Evolutionary conservation across 2,113 vertebrate species (phyloP), one percentile per base, ranked within the genome.

Genomic region (Sphyrna mokarran): DNA sequence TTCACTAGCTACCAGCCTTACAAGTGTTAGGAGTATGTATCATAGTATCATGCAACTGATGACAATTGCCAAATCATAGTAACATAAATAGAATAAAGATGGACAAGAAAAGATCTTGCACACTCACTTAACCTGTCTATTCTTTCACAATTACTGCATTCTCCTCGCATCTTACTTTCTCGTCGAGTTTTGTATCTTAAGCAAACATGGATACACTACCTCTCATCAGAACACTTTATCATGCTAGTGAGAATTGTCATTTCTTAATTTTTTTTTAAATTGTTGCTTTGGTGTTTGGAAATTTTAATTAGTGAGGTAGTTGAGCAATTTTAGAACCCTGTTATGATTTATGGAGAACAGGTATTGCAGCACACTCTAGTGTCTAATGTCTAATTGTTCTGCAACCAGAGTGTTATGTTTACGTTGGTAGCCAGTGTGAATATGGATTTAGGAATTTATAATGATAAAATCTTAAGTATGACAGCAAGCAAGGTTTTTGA

Each of bases 21-120:
- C 48, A 54, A 54, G 48, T 54, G 48, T 54, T 54, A 54, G 48
- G 48, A 54, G 48, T 54, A 98, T 98, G 94, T 98, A 98, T 48
- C 98, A 97, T 0, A 98, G 98, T 14, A 97, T 96, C 96, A 98
- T 97, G 48, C 98, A 97, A 0, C 98, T 98, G 0, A 98, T 10
- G 0, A 98, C 97, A 16, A 98, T 96, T 0, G 98, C 98, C n/a
- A 98, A 97, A 97, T 98, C 98, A 54, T 13, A 58, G 37, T 43
- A 85, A 43, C 4, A 16, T 20, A 40, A 4, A 54, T 54, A 54
- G 8, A 86, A 72, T 18, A 86, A 22, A 43, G 40, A 43, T 7
- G 8, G 85, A 87, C 48, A 29, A 9, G 48, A 58, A 58, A 87
- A 43, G 40, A 87, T 48, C 63, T 11, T 63, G 63, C 63, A 10